Base-by-base conservation (phyloP, 1,140 invertebrate species). In the Lucilia cuprina region DNA sequence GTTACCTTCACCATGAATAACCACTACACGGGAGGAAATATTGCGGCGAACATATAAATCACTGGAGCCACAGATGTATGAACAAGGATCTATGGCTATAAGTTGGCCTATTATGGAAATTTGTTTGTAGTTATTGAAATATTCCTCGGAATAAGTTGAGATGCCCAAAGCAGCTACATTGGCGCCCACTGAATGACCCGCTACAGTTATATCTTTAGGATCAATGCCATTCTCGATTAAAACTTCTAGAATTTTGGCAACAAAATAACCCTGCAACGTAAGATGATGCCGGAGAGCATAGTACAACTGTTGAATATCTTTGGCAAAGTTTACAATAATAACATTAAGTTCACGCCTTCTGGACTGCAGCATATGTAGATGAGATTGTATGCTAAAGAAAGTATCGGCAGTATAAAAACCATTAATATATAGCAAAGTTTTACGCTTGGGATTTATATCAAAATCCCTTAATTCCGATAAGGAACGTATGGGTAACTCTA, bases 121-220 rank as follows among this genome's bases (percentile, higher is more conserved):
- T 25, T 47, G 8, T 9, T 19, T 21, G 47, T 80, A 50, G 8
- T 25, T 80, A 2, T 78, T 10, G 14, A 82, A 30, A 88, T 86
- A 82, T 25, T 30, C 60, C 13, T 74, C 8, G 12, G 41, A 12
- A 65, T 85, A 90, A 0, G 90, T 74, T 35, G 87, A 85, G 0
- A 87, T 87, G 0, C 89, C 89, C 74, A 90, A 34, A 0, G 89
- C 89, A 1, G 89, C 89, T 14, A 89, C 88, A 84, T 90, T 90
- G 0, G 89, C 88, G 8, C 89, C 89, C 60, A 90, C 89, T 30
- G 89, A 90, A 35, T 90, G 89, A n/a, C 89, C 89, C 3, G 88
- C 89, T 60, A 90, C 30, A 0, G 87, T 90, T 0, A 90, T 88
- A 21, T 89, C 87, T 82, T 86, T 74, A 0, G 85, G 65, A 1